Conservation (phyloP, 2,113 vertebrate species). For the Pollimyrus isidori region DNA sequence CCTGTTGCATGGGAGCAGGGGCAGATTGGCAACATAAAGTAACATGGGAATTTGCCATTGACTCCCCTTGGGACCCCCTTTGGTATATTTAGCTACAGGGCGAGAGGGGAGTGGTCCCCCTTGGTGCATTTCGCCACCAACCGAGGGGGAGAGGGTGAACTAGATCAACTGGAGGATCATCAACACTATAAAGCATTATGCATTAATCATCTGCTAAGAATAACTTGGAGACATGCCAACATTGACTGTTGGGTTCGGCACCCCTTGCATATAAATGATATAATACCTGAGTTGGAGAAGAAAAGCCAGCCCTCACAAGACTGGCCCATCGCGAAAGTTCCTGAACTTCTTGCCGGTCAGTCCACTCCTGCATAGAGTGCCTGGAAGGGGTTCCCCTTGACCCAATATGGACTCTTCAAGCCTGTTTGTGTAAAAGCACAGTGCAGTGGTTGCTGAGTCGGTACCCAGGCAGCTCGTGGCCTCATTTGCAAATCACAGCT, state of each 20-base stretch:
- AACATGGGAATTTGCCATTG: neutral
- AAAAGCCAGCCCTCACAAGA: neutral
- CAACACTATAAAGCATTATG: neutral
- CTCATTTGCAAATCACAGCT: constrained; percentile 24
- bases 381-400: constrained; percentile 5
- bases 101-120: neutral
- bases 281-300: neutral
- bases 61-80: neutral
- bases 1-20: neutral
- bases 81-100: neutral
- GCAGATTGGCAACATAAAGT: neutral
- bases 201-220: neutral
- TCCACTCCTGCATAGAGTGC: neutral
- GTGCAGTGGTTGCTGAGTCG: neutral
- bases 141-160: neutral
- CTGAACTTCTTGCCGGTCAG: neutral
- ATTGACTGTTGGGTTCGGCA: neutral
- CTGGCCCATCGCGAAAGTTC: neutral
- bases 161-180: neutral
- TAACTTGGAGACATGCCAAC: neutral
- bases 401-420: neutral
- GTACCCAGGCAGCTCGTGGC: constrained; percentile 2
- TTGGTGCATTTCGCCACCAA: neutral
- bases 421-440: constrained; percentile 21
- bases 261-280: neutral